phyloP scores from a whole-genome alignment of 1,140 invertebrate species.

The Heliothis subflexa region DNA sequence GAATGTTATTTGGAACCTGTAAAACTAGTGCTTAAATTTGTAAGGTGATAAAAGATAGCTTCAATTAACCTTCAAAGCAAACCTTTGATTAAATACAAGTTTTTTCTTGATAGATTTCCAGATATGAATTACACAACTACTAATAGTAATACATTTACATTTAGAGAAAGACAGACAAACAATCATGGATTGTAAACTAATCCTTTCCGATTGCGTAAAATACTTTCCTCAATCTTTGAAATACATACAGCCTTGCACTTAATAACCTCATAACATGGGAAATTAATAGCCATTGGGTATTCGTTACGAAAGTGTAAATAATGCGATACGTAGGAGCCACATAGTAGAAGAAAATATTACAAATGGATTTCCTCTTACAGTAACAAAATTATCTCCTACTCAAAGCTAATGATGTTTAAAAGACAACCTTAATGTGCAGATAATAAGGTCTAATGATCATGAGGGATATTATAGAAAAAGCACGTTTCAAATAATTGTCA shows the following conservation, averaged over 20 bases:
- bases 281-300: background rate
- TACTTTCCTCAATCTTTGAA: background rate
- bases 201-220: background rate
- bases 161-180: background rate
- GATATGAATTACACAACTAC: too few species aligned
- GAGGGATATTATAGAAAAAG: background rate
- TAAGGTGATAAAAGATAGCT: too few species aligned
- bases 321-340: background rate
- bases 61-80: too few species aligned
- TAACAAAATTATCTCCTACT: background rate
- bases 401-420: background rate
- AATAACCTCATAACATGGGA: conserved; percentile 7
- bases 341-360: conserved; percentile 25
- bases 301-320: conserved; percentile 22
- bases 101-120: too few species aligned
- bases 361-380: conserved; percentile 7
- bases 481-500: conserved; percentile 22
- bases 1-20: too few species aligned
- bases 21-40: too few species aligned
- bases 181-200: background rate
- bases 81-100: too few species aligned
- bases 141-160: too few species aligned
- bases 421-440: background rate
- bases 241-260: background rate
- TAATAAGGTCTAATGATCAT: conserved; percentile 6